A percentile compares a stretch with the other conserved stretches of the same genome.
These are phyloP conservation scores for Chaetodon trifascialis DNA, from an alignment of 2,113 vertebrate genomes.

Conservation along the genomic window DNA sequence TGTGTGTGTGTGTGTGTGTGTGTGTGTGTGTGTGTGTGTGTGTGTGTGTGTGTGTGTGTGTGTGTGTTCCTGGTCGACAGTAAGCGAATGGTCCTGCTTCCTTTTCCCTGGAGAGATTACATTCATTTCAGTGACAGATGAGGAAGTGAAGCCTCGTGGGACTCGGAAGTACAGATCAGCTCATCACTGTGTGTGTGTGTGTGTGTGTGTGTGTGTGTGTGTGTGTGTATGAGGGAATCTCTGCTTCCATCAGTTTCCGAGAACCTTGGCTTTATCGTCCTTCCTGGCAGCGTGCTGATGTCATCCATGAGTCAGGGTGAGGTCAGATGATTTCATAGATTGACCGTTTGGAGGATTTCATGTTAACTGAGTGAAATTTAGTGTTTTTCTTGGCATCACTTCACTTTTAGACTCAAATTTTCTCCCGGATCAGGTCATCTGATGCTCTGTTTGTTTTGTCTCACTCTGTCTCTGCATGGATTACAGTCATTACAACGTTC, in stretches of 20 bases:
- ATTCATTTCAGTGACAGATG: constrained; percentile 26
- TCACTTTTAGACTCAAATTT: neutral
- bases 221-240: neutral
- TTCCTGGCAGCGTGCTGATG: constrained; percentile 58
- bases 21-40: neutral
- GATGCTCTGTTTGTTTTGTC: too few relatives aligned
- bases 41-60: constrained; percentile 8
- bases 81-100: neutral
- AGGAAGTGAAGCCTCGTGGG: constrained; percentile 10
- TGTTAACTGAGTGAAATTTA: neutral
- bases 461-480: too few relatives aligned
- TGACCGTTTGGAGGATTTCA: neutral
- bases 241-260: constrained; percentile 45
- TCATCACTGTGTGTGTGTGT: constrained; percentile 26
- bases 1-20: constrained; percentile 1
- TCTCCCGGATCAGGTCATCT: neutral
- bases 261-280: constrained; percentile 45
- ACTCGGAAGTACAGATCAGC: neutral
- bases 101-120: constrained; percentile 12
- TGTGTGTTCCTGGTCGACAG: neutral
- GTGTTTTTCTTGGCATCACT: neutral
- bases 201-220: constrained; percentile 26
- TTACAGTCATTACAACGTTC: too few relatives aligned
- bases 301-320: constrained; percentile 21
- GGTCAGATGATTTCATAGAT: neutral